Evolutionary conservation across 1,140 invertebrate genomes (phyloP), one percentile per base, ranked within the genome.

Genomic region (Brachionus angularis): DNA sequence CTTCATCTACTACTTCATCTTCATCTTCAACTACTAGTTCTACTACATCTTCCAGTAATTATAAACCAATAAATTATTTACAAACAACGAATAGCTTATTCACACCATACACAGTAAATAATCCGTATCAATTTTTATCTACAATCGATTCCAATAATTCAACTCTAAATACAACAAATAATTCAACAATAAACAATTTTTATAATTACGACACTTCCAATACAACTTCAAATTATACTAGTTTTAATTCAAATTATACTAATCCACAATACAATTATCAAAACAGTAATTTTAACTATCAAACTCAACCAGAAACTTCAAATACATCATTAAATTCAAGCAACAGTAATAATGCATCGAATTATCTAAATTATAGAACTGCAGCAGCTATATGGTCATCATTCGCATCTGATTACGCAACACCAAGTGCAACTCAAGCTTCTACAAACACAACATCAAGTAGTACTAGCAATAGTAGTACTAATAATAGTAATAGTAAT

Each of bases 101-200:
- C 39, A 36, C 33, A 10, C 53, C 53, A 0, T 58, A 58, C 21
- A 23, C 33, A 8, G n/a, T n/a, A n/a, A n/a, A n/a, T n/a, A n/a
- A n/a, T n/a, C n/a, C n/a, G n/a, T n/a, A n/a, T n/a, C n/a, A n/a
- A n/a, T n/a, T n/a, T n/a, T n/a, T n/a, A 58, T 14, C 33, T 58
- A 58, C 53, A 58, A 58, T 58, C 12, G 53, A 58, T 58, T 58
- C 53, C 53, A 58, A 8, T 42, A 14, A 23, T 16, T 2, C 33
- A 39, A 12, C 18, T 39, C 36, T 18, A 31, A 58, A 25, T 58
- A 58, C 53, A 23, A 36, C n/a, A n/a, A n/a, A n/a, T n/a, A n/a
- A n/a, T n/a, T n/a, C n/a, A n/a, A n/a, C n/a, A n/a, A n/a, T n/a
- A n/a, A n/a, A n/a, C n/a, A n/a, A n/a, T n/a, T n/a, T n/a, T n/a